These are phyloP conservation scores for Delphinapterus leucas DNA, from an alignment of 2,113 vertebrate genomes.

Conservation along the genomic window DNA sequence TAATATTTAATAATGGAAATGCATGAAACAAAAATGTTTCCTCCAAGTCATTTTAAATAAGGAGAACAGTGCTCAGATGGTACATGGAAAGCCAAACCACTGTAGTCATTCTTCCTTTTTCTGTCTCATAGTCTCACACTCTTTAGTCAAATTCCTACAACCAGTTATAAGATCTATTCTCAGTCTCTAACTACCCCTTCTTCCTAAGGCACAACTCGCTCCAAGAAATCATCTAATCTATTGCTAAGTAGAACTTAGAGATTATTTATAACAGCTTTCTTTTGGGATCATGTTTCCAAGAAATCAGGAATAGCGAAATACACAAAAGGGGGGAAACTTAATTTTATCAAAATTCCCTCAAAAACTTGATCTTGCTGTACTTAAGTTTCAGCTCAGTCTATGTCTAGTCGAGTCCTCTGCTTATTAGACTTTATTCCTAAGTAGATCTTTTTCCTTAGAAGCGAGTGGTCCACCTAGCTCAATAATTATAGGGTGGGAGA, in stretches of 20 bases:
- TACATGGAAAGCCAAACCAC: background rate
- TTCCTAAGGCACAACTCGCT: background rate
- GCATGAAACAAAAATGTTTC: conserved; percentile 6
- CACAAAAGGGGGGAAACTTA: background rate
- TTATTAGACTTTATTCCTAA: background rate
- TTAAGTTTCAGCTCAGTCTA: background rate
- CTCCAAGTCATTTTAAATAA: background rate
- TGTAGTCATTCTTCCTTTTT: background rate
- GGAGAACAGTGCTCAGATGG: background rate
- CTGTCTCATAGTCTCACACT: background rate
- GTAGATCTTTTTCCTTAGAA: background rate
- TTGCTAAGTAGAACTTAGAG: background rate
- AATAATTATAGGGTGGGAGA: background rate
- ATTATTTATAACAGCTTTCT: conserved; percentile 34
- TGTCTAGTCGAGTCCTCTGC: background rate
- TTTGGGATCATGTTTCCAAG: conserved; percentile 3
- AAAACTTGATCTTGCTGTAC: background rate
- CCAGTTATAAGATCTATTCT: background rate
- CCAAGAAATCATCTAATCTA: background rate
- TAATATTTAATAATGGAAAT: conserved; percentile 45
- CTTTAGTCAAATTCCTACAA: background rate
- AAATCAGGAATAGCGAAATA: background rate
- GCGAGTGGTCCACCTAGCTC: background rate
- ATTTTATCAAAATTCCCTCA: conserved; percentile 28
- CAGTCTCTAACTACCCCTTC: background rate